Conservation (phyloP, 2,113 vertebrate species). For the Circaetus cinerascens region DNA sequence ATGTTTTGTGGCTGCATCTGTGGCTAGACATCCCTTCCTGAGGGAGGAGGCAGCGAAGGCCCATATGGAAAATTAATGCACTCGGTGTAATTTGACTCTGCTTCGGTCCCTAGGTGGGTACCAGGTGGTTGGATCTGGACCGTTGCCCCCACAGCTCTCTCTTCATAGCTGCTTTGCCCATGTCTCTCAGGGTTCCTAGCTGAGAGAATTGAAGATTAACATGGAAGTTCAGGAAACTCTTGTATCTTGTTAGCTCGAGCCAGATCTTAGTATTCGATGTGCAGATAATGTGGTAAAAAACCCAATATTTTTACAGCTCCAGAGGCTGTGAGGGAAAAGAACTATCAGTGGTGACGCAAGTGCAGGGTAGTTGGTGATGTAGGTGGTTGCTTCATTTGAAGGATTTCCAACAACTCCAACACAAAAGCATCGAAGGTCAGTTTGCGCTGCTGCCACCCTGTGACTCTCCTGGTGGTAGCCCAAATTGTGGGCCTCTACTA, state of each 20-base stretch:
- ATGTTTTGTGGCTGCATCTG: not conserved
- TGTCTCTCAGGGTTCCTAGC: fast-evolving
- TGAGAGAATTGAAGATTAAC: not conserved
- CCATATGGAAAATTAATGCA: fast-evolving
- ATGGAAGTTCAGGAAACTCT: not conserved
- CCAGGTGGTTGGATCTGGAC: fast-evolving
- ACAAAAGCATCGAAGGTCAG: not conserved
- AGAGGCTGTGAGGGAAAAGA: not conserved
- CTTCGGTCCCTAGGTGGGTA: fast-evolving
- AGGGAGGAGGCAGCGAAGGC: not conserved
- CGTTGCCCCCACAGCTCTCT: not conserved
- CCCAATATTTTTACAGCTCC: not conserved
- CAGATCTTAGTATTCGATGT: not conserved
- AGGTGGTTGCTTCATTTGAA: not conserved
- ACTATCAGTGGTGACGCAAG: not conserved
- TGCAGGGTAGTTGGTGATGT: not conserved
- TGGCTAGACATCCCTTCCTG: not conserved
- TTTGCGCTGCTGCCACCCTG: not conserved
- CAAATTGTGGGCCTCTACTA: not conserved
- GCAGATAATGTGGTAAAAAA: not conserved
- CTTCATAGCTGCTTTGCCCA: not conserved
- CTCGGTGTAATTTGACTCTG: fast-evolving
- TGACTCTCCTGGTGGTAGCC: not conserved
- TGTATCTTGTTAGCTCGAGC: not conserved
- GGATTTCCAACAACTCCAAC: not conserved